Evolutionary conservation across 2,888 invertebrate species (phyloP), one percentile per base, ranked within the genome.

Genomic region (Cryptocephalus primarius): DNA sequence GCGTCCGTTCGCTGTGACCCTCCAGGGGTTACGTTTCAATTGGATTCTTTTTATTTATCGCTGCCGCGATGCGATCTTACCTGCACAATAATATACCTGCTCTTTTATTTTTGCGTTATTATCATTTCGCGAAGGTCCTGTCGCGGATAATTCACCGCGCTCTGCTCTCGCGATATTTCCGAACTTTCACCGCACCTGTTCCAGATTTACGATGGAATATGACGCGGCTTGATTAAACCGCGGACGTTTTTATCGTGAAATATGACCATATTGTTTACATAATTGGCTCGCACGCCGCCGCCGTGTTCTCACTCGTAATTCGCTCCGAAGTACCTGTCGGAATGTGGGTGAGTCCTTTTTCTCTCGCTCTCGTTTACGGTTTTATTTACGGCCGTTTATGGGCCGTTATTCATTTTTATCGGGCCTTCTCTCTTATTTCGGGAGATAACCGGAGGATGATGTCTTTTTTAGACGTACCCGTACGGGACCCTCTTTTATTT

Each of bases 101-200:
- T 36, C 36, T 11, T 36, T 11, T 36, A 4, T 36, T 22, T 36
- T 11, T 36, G 12, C 6, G 6, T 36, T 36, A 36, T 11, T 12
- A 22, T 22, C 22, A 22, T 22, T 22, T 22, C 3, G 22, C 22
- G 22, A 22, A 22, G 22, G 22, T 6, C 22, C 22, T 22, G 6
- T 22, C 22, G 22, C 22, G 22, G 22, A 22, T 22, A 22, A 22
- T 22, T 22, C 22, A n/a, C n/a, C n/a, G n/a, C n/a, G n/a, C n/a
- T n/a, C n/a, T n/a, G 22, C 22, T 22, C 22, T 22, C 22, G 22
- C 22, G 22, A 22, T 22, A 22, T 22, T 22, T 22, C 22, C 22
- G 11, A 43, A 52, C 52, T 52, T 52, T 52, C 50, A 50, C 51
- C 48, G 50, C 52, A 52, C 50, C 52, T 50, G 52, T 44, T 43